Base-by-base conservation (phyloP, 23 tunicate genomes). In the Styela clava region DNA sequence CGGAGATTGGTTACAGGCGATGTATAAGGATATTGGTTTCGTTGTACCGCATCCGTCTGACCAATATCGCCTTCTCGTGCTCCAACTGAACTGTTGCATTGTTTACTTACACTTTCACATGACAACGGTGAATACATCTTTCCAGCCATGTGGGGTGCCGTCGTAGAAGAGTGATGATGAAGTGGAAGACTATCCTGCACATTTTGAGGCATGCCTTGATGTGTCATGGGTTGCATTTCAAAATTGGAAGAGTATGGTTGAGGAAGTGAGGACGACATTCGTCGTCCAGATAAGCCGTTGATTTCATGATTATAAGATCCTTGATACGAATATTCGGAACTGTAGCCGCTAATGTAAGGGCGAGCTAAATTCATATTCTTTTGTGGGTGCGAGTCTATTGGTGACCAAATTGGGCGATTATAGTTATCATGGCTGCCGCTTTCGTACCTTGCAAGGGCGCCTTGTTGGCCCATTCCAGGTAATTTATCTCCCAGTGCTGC, bases 331-430 rank as follows among this genome's bases (percentile, higher is more conserved):
- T 22, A 76, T 20, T 52, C 65, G 1, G 81, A 21, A 20, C 81
- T 64, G 65, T 76, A 76, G 67, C 63, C 81, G 9, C 24, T 24
- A 9, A 35, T 64, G 52, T 76, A 76, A 7, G 81, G 30, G 19
- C 81, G 35, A 25, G 64, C 31, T 29, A 44, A 44, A 25, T 24
- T 26, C 18, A 76, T 5, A 27, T 26, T 23, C 0, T 76, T 52
- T 0, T 52, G 62, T 0, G 81, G 52, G 35, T 27, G 81, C 27
- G 81, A 44, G 21, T 76, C 81, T 12, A 76, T 76, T 44, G 81
- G 81, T 16, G 81, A 76, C 81, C 81, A 76, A 21, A 76, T 51
- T 24, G 81, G 65, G 37, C 81, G 28, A 64, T 51, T 71, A 35
- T 71, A 71, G 32, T 34, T 34, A 16, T 71, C 77, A 32, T 33